Percentiles rank a stretch among this genome's conserved stretches.
Conservation (phyloP, 2,797 vertebrate genomes). For the Hyperoplus lanceolatus region DNA sequence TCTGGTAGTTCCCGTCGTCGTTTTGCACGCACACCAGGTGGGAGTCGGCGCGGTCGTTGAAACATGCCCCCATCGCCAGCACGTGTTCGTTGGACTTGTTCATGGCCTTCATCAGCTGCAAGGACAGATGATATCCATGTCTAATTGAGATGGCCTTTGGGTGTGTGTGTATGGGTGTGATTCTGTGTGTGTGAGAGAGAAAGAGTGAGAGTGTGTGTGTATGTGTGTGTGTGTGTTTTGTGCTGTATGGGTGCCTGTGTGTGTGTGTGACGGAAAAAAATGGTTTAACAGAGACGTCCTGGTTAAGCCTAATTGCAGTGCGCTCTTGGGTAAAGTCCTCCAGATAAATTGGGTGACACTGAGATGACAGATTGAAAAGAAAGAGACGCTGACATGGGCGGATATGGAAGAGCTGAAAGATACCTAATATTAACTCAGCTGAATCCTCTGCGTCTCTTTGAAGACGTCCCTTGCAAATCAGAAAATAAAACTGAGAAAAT, state of each 20-base stretch:
- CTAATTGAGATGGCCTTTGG: conserved; percentile 48
- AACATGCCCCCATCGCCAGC: conserved; percentile 95
- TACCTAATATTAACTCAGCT: conserved; percentile 41
- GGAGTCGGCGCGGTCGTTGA: conserved; percentile 96
- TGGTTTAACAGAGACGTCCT: conserved; percentile 34
- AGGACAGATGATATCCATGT: conserved; percentile 58
- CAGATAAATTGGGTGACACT: conserved; percentile 14
- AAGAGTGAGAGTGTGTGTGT: too few relatives aligned
- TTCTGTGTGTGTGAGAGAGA: too few relatives aligned
- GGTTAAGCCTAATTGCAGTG: conserved; percentile 69
- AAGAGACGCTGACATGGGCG: conserved; percentile 26
- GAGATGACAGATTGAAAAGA: conserved; percentile 61
- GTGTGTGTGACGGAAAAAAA: conserved; percentile 8
- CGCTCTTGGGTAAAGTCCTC: conserved; percentile 47
- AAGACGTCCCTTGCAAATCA: conserved; percentile 44
- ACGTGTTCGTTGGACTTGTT: conserved; percentile 99
- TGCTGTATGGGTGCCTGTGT: too few relatives aligned
- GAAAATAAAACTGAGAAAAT: conserved; percentile 66
- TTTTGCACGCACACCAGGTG: conserved; percentile 98
- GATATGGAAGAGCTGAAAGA: conserved; percentile 52
- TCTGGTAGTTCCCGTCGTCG: conserved; percentile 98
- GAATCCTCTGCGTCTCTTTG: conserved; percentile 47
- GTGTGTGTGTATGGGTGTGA: conserved; percentile 3
- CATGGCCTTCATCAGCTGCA: conserved; percentile 99
- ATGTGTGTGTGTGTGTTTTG: too few relatives aligned